These are phyloP conservation scores for Nanorana parkeri DNA, from an alignment of 2,113 vertebrate genomes.

Conservation along the genomic window DNA sequence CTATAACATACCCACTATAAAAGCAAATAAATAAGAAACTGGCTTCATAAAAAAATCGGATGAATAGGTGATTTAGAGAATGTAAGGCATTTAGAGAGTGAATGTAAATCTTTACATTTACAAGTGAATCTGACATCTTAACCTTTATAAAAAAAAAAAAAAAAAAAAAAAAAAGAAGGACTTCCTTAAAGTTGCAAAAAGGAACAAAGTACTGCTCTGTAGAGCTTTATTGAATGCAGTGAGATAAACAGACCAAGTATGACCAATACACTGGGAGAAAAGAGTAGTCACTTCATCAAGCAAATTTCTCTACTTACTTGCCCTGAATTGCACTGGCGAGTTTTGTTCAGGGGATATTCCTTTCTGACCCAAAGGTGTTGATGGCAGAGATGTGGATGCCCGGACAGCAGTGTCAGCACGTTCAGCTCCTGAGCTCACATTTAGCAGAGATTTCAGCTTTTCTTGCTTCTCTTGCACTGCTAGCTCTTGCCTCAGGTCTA, in stretches of 20 bases:
- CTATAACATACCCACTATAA: no score
- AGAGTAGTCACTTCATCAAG: not conserved
- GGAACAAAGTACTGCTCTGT: not conserved
- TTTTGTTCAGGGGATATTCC: conserved; percentile 62
- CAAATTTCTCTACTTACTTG: conserved; percentile 71
- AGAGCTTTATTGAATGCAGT: not conserved
- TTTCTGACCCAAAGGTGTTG: conserved; percentile 74
- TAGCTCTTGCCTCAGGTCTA: conserved; percentile 94
- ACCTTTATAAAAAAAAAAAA: no score
- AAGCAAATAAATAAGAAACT: no score
- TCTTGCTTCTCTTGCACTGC: conserved; percentile 95
- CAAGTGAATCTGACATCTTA: no score
- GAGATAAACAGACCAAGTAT: not conserved
- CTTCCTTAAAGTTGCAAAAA: not conserved
- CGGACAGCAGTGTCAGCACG: conserved; percentile 75
- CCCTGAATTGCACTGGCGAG: conserved; percentile 76
- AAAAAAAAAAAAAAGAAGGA: no score
- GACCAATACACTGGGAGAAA: no score
- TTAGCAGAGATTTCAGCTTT: conserved; percentile 75
- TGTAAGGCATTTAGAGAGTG: no score
- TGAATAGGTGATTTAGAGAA: no score
- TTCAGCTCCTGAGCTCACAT: conserved; percentile 68
- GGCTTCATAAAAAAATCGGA: no score
- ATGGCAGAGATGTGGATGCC: conserved; percentile 65
- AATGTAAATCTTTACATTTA: no score